Percentiles rank a stretch among this genome's conserved stretches.
phyloP scores from a whole-genome alignment of 35 echinoderm and acorn worm species.

The Hemicentrotus pulcherrimus region DNA sequence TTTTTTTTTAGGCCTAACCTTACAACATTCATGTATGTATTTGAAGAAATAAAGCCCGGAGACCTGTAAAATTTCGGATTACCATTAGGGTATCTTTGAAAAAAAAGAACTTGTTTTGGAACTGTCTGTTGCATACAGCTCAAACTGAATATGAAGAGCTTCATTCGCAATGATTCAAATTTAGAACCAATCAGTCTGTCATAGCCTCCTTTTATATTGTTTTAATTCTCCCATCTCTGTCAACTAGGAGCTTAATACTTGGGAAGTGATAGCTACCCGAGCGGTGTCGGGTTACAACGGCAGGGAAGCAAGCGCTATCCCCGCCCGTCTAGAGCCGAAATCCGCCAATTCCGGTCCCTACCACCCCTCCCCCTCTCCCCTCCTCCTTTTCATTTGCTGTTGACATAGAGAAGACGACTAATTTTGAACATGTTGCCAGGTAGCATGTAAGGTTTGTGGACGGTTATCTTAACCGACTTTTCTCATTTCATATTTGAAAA shows the following conservation, averaged over 20 bases:
- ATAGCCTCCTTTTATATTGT: conserved; percentile 9
- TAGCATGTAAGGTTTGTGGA: no score
- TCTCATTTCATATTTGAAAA: no score
- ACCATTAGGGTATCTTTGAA: no score
- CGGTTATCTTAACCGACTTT: no score
- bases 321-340: conserved; percentile 29
- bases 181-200: conserved; percentile 16
- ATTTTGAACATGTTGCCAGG: no score
- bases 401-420: not conserved
- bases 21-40: no score
- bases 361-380: not conserved
- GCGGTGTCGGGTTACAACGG: conserved; percentile 4
- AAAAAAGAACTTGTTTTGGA: no score
- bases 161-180: not conserved
- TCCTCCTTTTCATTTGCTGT: not conserved
- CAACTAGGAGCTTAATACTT: not conserved
- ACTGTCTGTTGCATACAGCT: no score
- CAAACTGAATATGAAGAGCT: no score
- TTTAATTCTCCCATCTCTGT: conserved; percentile 35
- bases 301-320: not conserved
- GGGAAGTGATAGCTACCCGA: not conserved
- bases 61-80: no score
- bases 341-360: conserved; percentile 14
- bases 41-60: no score
- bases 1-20: no score